Evolutionary conservation across 2,888 invertebrate genomes (phyloP), one percentile per base, ranked within the genome.

Genomic region (Plebejus melissa): DNA sequence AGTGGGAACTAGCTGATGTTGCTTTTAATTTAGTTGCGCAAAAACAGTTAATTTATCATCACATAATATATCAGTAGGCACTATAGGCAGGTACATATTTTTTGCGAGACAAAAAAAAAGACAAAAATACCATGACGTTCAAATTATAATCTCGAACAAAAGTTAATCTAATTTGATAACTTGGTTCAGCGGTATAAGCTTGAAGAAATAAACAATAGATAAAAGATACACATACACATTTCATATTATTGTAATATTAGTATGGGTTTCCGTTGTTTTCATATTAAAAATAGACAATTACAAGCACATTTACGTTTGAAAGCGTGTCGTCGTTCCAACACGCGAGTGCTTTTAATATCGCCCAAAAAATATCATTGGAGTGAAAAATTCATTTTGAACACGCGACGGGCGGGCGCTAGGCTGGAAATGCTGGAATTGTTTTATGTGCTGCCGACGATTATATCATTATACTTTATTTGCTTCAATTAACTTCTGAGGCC

Each of bases 391-490:
- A 72, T 54, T 72, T 50, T 28, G 54, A 28, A 50, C 72, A 72
- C 72, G 72, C 72, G 54, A 46, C 72, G 50, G 32, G 72, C 50
- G 32, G 72, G 71, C 28, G 46, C 28, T 46, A 28, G 11, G 28
- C 50, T 50, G 32, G 71, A 72, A 72, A 50, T 72, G 71, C 50
- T 50, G 32, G 72, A 72, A 72, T 72, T 72, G 54, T 54, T 72
- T 50, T 54, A 54, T 54, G 72, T 72, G 46, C 72, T 54, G 72
- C 32, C 13, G 72, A 72, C 72, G 46, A 72, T 72, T 54, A 50
- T 72, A 72, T 54, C 54, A 72, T 54, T 72, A 72, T 54, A 54
- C 54, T 72, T 72, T 72, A 72, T 50, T 72, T 50, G 72, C 72
- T 54, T 72, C 46, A 72, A 54, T 50, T 50, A 46, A 54, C 72